Conservation (phyloP, 2,888 invertebrate genomes). For the Ophion slaviceki region DNA sequence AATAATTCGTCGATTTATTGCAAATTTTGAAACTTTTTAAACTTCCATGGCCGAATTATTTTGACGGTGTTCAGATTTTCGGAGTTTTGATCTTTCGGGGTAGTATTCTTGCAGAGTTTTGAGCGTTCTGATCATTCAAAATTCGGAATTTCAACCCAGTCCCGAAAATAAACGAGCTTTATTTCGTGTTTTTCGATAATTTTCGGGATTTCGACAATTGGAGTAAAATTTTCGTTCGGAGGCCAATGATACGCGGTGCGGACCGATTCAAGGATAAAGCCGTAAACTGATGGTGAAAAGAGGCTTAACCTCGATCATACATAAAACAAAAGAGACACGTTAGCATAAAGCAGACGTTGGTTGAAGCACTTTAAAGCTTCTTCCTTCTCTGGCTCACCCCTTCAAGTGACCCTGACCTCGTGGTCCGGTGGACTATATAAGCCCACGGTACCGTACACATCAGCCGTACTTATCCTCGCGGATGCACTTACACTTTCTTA, state of each 20-base stretch:
- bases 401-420: constrained; percentile 74
- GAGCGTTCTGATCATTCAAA: too few relatives aligned
- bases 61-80: too few relatives aligned
- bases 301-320: constrained; percentile 31
- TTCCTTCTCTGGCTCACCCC: constrained; percentile 43
- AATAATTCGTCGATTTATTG: too few relatives aligned
- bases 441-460: constrained; percentile 27
- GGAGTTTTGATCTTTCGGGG: too few relatives aligned
- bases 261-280: background rate
- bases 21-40: too few relatives aligned
- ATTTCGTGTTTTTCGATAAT: background rate
- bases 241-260: background rate
- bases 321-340: constrained; percentile 50
- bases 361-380: constrained; percentile 75
- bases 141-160: too few relatives aligned
- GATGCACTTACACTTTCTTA: constrained; percentile 51
- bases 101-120: too few relatives aligned
- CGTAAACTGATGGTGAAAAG: constrained; percentile 40
- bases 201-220: background rate
- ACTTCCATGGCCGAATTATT: too few relatives aligned
- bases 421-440: constrained; percentile 58
- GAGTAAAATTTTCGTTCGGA: background rate
- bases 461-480: constrained; percentile 26
- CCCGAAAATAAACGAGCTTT: constrained; percentile 26
- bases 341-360: constrained; percentile 66